Evolutionary conservation across 2,888 invertebrate species (phyloP), one percentile per base, ranked within the genome.

Genomic region (Microctonus hyperodae): DNA sequence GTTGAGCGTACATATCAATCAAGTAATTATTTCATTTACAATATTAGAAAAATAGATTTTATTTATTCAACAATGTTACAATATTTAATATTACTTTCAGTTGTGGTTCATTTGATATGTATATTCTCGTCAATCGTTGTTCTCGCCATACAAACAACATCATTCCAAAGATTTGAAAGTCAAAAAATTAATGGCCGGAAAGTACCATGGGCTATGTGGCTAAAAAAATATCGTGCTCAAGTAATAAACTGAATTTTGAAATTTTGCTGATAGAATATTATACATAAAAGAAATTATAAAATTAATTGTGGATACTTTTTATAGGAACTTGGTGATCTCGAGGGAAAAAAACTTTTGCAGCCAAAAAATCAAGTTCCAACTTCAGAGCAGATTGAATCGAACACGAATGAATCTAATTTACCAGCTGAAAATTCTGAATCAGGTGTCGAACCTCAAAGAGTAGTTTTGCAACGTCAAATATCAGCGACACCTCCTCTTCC

Each of bases 131-230:
- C 92, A 1, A 85, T 91, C 37, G 85, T 90, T 28, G 88, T 91
- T 77, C 86, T 93, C 85, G 89, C 93, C 0, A 87, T 89, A 64
- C 90, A 90, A 44, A 91, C 92, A 16, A 88, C 91, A 28, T 85
- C 88, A 25, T 93, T 91, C 77, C 90, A 93, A 82, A 87, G 92
- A 78, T 93, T 93, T 78, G 92, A 92, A 83, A 89, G 92, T 72
- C 92, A 93, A 83, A 91, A 91, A 76, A 78, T 91, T 35, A 88
- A 89, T 61, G 93, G 93, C 0, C 88, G 89, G 56, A 88, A 87
- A 77, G 90, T 92, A 81, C 93, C 93, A 1, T 94, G 93, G 93
- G 87, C 87, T 23, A 86, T 81, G 80, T 84, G 83, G 83, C 70
- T 83, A 31, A 82, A 82, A 61, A 83, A 83, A 69, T 81, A 81